Percentiles rank a stretch among this genome's conserved stretches.
Evolutionary conservation across 1,140 invertebrate species (phyloP).

Genomic region (Gonioctena quinquepunctata): DNA sequence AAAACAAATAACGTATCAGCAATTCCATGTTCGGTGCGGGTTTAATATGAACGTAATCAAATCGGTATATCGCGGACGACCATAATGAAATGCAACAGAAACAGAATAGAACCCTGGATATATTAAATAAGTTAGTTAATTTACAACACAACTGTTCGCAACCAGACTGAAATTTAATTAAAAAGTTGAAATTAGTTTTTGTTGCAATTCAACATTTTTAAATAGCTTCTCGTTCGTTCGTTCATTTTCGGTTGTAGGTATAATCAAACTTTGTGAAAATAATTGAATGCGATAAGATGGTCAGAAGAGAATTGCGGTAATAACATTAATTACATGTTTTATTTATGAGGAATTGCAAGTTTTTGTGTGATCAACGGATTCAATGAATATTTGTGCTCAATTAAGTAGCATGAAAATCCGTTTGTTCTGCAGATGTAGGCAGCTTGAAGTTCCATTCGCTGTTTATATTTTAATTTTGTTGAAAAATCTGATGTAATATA

Average conservation of each 20-base stretch:
- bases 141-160: conserved; percentile 48
- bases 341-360: conserved; percentile 6
- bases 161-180: conserved; percentile 52
- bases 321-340: conserved; percentile 36
- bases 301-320: conserved; percentile 36
- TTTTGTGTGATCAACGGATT: neutral
- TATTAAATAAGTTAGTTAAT: conserved; percentile 52
- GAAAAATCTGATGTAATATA: too few species aligned
- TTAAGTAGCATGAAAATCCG: too few species aligned
- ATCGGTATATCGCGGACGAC: conserved; percentile 15
- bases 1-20: neutral
- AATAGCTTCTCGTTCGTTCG: conserved; percentile 45
- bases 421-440: too few species aligned
- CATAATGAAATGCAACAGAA: conserved; percentile 32
- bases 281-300: conserved; percentile 47
- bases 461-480: too few species aligned
- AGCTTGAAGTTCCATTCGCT: too few species aligned
- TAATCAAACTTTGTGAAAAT: conserved; percentile 46
- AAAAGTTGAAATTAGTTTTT: conserved; percentile 57
- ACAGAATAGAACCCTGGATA: conserved; percentile 30
- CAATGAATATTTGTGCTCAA: neutral
- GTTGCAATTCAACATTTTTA: conserved; percentile 55
- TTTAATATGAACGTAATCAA: conserved; percentile 19
- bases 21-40: neutral
- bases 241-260: conserved; percentile 28